Evolutionary conservation across 1,140 invertebrate species (phyloP).

Genomic region (Lepidurus packardi): DNA sequence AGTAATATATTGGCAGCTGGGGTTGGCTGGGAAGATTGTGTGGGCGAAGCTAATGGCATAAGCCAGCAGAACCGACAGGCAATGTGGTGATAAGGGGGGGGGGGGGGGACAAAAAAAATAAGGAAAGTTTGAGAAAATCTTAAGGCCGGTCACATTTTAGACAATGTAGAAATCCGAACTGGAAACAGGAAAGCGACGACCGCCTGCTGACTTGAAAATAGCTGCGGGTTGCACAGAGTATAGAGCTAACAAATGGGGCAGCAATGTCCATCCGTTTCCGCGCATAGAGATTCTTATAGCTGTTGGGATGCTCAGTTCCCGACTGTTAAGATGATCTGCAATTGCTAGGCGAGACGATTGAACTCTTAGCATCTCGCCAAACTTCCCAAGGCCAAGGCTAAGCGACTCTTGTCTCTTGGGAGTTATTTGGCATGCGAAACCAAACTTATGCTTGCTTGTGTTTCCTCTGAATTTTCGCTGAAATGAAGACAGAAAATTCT

Average conservation of each 20-base stretch:
- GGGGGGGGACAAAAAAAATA: not conserved
- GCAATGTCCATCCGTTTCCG: not conserved
- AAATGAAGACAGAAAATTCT: too few species aligned
- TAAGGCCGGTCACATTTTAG: not conserved
- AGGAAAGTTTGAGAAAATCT: not conserved
- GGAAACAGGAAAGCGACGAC: not conserved
- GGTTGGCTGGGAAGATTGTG: not conserved
- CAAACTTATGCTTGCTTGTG: not conserved
- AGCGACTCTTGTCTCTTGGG: not conserved
- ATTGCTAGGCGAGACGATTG: not conserved
- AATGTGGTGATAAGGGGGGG: not conserved
- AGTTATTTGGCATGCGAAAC: not conserved
- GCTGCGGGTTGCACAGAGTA: not conserved
- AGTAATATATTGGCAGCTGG: not conserved
- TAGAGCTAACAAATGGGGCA: not conserved
- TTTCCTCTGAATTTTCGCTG: too few species aligned
- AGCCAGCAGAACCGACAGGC: not conserved
- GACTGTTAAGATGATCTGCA: not conserved
- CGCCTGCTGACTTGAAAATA: not conserved
- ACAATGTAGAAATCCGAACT: not conserved
- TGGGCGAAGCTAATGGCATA: not conserved
- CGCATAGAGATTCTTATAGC: constrained; percentile 5
- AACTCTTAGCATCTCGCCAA: too few species aligned
- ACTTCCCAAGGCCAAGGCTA: not conserved
- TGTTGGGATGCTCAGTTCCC: not conserved